These are phyloP conservation scores for Percina caprodes DNA, from an alignment of 2,113 vertebrate species.

Conservation along the genomic window DNA sequence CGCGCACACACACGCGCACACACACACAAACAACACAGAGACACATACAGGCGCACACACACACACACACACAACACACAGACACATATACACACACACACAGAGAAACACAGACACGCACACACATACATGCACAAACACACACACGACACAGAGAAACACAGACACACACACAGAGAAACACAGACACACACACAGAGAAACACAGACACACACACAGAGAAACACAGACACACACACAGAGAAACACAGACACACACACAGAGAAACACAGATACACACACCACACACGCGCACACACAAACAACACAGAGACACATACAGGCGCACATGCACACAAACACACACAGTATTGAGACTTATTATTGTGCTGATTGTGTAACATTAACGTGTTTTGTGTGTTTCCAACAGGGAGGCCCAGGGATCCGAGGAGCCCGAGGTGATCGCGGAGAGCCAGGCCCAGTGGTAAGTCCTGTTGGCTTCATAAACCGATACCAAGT, in stretches of 20 bases:
- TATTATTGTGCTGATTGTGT: neutral
- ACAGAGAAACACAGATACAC: neutral
- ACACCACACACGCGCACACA: neutral
- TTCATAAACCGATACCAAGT: neutral
- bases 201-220: neutral
- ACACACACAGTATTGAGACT: neutral
- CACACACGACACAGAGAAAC: too few relatives aligned
- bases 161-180: neutral
- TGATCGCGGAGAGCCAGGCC: conserved; percentile 90
- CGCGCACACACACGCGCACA: too few relatives aligned
- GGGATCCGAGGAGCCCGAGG: conserved; percentile 94
- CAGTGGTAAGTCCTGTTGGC: conserved; percentile 84
- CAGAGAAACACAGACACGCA: too few relatives aligned
- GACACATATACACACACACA: too few relatives aligned
- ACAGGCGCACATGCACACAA: too few relatives aligned
- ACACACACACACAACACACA: too few relatives aligned
- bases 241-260: neutral
- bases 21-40: too few relatives aligned
- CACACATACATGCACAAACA: too few relatives aligned
- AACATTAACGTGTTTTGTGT: neutral
- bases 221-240: neutral
- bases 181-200: too few relatives aligned
- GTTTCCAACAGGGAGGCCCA: conserved; percentile 88
- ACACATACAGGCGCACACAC: too few relatives aligned
- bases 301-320: neutral